Evolutionary conservation across 1,140 invertebrate species (phyloP), one percentile per base, ranked within the genome.

Genomic region (Papilio polyxenes): DNA sequence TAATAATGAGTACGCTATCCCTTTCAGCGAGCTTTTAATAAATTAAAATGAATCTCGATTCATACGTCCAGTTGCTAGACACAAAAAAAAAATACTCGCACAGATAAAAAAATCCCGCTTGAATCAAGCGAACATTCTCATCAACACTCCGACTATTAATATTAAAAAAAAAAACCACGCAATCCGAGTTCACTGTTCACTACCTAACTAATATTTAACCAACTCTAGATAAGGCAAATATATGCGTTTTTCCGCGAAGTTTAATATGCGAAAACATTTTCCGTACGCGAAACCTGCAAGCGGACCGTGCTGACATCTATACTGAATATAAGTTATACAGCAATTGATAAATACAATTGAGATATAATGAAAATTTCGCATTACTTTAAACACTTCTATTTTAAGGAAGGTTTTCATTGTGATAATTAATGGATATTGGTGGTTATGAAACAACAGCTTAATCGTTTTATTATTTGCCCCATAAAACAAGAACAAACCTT

Each of bases 211-310:
- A 91, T 91, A 92, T 91, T 91, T 91, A 92, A 91, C 89, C 85
- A 89, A 91, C 86, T 88, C 85, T 81, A 91, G 91, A 92, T 92
- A 92, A 91, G 90, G 90, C 85, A 87, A 89, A 92, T 92, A 92
- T 91, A 92, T 91, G 87, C 86, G 88, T 85, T 88, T 88, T 89
- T 89, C 90, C 90, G 88, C 88, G 84, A 23, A 10, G 91, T 92
- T 92, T 91, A 88, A 91, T 91, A 92, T 91, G 37, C 88, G 90
- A 89, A 91, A 91, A 91, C 89, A 89, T 91, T 92, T 92, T 91
- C 89, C 89, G 89, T 84, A 87, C 89, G 81, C 81, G 59, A 20
- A 74, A 79, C 86, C 83, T 65, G 65, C 40, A n/a, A 37, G 53
- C 72, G 62, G 72, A 75, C 83, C 15, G 56, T 37, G 69, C 49